Percentiles rank a stretch among this genome's conserved stretches.
These are phyloP conservation scores for Caranx ignobilis DNA, from an alignment of 2,113 vertebrate species.

Conservation along the genomic window DNA sequence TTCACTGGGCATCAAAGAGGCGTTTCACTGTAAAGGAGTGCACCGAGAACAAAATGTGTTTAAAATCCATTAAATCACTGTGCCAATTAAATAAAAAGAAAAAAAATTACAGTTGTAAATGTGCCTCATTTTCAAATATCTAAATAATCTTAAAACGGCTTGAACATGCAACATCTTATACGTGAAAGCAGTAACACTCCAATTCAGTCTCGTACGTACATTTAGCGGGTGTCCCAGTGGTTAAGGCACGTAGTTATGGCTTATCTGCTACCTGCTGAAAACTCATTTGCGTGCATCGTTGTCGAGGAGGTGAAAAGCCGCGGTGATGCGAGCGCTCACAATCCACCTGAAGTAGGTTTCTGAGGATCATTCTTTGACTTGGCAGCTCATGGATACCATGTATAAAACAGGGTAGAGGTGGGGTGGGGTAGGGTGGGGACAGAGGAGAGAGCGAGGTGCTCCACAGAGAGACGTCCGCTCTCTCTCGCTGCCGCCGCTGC, in stretches of 20 bases:
- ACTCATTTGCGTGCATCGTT: constrained; percentile 21
- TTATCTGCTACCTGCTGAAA: constrained; percentile 19
- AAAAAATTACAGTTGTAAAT: constrained; percentile 60
- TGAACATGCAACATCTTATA: constrained; percentile 21
- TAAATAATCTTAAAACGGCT: constrained; percentile 44
- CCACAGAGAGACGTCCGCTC: constrained; percentile 7
- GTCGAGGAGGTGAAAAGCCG: constrained; percentile 22
- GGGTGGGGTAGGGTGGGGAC: constrained; percentile 21
- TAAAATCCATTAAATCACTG: constrained; percentile 62
- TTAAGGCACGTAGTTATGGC: constrained; percentile 56
- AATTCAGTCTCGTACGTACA: constrained; percentile 41
- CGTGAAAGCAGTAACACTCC: constrained; percentile 45
- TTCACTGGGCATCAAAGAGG: constrained; percentile 24
- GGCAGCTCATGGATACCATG: constrained; percentile 91
- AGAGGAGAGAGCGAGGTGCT: constrained; percentile 45
- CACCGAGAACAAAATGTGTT: constrained; percentile 47
- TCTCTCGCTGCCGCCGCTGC: neutral
- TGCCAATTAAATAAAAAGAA: constrained; percentile 71
- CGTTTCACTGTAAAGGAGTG: constrained; percentile 55
- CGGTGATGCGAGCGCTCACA: constrained; percentile 29
- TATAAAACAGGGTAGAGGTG: constrained; percentile 66
- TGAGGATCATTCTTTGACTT: constrained; percentile 31
- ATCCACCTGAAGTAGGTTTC: constrained; percentile 31
- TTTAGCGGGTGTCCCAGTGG: constrained; percentile 25
- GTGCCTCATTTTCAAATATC: constrained; percentile 53